These are phyloP conservation scores for Pheosia gnoma DNA, from an alignment of 2,888 invertebrate genomes.

Conservation along the genomic window DNA sequence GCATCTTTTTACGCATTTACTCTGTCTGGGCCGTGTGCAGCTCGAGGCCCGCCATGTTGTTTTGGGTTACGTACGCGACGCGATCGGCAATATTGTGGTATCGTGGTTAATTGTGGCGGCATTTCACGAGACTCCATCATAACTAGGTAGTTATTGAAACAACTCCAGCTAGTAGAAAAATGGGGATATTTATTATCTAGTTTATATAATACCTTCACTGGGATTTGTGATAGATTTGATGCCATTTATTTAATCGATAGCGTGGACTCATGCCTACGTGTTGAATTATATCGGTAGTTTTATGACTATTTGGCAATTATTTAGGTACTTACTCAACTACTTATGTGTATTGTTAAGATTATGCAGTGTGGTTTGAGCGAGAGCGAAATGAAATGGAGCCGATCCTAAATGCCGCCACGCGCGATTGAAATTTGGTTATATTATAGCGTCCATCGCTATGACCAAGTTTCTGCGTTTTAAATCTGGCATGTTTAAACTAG, in stretches of 20 bases:
- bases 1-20: background rate
- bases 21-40: conserved; percentile 18
- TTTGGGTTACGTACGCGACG: conserved; percentile 19
- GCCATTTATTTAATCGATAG: conserved; percentile 2
- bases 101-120: conserved; percentile 15
- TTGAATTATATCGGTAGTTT: background rate
- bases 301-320: background rate
- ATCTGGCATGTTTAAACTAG: too few species aligned
- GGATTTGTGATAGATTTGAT: background rate
- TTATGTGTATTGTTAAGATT: too few species aligned
- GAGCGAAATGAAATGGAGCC: too few species aligned
- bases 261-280: conserved; percentile 6
- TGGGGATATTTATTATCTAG: too few species aligned
- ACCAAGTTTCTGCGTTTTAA: too few species aligned
- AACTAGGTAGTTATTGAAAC: too few species aligned
- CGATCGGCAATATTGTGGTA: conserved; percentile 19
- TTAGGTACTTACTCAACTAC: too few species aligned
- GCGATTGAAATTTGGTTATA: too few species aligned
- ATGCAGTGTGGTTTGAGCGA: too few species aligned
- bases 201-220: background rate
- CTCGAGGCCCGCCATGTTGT: conserved; percentile 37
- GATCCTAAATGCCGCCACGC: too few species aligned
- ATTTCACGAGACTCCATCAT: background rate
- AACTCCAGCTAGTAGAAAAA: too few species aligned
- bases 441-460: too few species aligned